phyloP scores from a whole-genome alignment of 2,888 invertebrate species.

The Chromoteleia sp. region DNA sequence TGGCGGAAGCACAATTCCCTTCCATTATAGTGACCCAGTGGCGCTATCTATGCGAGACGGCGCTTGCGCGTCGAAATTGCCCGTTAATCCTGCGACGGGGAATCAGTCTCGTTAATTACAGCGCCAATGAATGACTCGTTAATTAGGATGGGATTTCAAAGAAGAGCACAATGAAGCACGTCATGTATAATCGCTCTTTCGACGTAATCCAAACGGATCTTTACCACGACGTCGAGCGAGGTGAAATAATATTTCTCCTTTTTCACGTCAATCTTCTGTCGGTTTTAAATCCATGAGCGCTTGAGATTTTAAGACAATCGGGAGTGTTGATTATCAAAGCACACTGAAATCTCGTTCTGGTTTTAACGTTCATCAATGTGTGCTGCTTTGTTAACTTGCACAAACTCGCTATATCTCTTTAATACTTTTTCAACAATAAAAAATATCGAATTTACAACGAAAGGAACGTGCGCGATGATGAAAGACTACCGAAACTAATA shows the following conservation, averaged over 20 bases:
- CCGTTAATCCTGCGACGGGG: conserved; percentile 73
- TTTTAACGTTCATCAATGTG: conserved; percentile 56
- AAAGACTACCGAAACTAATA: conserved; percentile 1
- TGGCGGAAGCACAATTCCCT: conserved; percentile 49
- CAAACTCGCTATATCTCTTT: conserved; percentile 14
- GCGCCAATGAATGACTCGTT: conserved; percentile 82
- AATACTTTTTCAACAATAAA: conserved; percentile 13
- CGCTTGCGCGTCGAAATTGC: conserved; percentile 58
- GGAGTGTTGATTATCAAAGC: conserved; percentile 62
- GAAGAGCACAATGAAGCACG: conserved; percentile 80
- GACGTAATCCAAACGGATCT: conserved; percentile 65
- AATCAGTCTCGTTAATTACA: conserved; percentile 80
- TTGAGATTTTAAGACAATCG: conserved; percentile 68
- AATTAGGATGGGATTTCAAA: conserved; percentile 82
- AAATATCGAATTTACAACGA: conserved; percentile 26
- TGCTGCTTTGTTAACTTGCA: conserved; percentile 49
- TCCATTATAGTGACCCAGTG: conserved; percentile 59
- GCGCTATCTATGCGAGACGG: conserved; percentile 47
- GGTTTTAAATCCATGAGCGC: conserved; percentile 62
- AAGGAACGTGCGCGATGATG: not conserved
- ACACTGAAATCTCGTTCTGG: conserved; percentile 39
- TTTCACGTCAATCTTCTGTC: conserved; percentile 68
- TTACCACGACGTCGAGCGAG: conserved; percentile 64
- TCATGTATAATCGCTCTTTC: conserved; percentile 75
- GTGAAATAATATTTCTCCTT: conserved; percentile 66